phyloP scores from a whole-genome alignment of 1,140 invertebrate genomes.

The Lepidurus arcticus region DNA sequence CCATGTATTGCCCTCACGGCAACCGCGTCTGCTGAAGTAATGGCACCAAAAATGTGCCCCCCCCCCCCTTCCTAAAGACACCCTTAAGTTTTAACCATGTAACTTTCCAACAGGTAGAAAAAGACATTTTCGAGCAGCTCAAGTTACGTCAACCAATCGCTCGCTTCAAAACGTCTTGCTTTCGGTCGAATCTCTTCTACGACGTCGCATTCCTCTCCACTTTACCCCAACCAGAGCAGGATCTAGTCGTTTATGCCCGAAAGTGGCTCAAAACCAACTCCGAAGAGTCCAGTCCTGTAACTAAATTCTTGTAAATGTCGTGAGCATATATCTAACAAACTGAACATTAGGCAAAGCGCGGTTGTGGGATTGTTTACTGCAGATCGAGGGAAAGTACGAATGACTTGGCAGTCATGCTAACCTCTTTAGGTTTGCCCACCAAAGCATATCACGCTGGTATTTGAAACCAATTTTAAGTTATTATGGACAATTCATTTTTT shows the following conservation, averaged over 20 bases:
- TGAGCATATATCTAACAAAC: not conserved
- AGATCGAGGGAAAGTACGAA: conserved; percentile 59
- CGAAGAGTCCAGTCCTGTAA: conserved; percentile 39
- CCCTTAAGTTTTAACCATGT: conserved; percentile 16
- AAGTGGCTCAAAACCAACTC: conserved; percentile 43
- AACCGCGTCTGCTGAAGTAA: conserved; percentile 59
- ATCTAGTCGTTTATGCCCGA: conserved; percentile 64
- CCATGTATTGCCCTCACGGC: conserved; percentile 91
- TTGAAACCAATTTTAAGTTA: conserved; percentile 8
- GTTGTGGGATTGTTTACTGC: conserved; percentile 69
- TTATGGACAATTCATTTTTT: conserved; percentile 23
- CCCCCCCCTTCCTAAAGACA: conserved; percentile 19
- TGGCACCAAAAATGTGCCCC: not conserved
- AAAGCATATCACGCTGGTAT: conserved; percentile 60
- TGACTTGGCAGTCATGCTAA: conserved; percentile 54
- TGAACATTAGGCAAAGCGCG: conserved; percentile 54
- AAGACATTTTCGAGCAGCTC: conserved; percentile 55
- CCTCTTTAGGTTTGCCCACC: conserved; percentile 50
- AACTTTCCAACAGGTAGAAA: conserved; percentile 46
- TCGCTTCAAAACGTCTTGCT: conserved; percentile 58
- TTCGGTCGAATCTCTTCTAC: conserved; percentile 62
- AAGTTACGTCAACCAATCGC: conserved; percentile 50
- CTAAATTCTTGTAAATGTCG: not conserved
- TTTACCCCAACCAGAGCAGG: conserved; percentile 65
- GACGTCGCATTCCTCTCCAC: conserved; percentile 72